Evolutionary conservation across 2,888 invertebrate species (phyloP), one percentile per base, ranked within the genome.

Genomic region (Mimas tiliae): DNA sequence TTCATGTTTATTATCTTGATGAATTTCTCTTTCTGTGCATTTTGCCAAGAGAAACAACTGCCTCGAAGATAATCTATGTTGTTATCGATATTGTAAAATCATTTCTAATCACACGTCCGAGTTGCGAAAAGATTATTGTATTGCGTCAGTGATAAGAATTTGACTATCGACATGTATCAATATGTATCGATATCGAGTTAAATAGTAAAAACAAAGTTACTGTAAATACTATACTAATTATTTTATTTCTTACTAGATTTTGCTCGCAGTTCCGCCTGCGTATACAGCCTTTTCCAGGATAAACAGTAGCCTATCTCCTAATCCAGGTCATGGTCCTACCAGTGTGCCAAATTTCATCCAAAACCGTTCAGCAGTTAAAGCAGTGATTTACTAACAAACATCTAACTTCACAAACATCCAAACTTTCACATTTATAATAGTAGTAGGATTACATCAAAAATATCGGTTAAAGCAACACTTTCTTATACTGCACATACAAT

Each of bases 61-160:
- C 14, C 4, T 19, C 42, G 19, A 19, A 58, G n/a, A 16, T 55
- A 19, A 58, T 42, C 42, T 58, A 42, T 19, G 16, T 19, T 19
- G 58, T 58, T 58, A 58, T 58, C 58, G 19, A 33, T 14, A 33
- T 19, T 19, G 19, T 42, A 38, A 58, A 58, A 58, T 58, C 38
- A 42, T 12, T 58, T 58, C 38, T 19, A 42, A 38, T 58, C 58
- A 38, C 58, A 58, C 58, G 58, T 58, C 7, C 19, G 9, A 38
- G 38, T 58, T 58, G 58, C 58, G 42, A 58, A 58, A 58, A 19
- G 38, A 58, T 58, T 58, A 58, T 11, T 58, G 9, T 42, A 16
- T 42, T 42, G 38, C 58, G 58, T 42, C 58, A 58, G 19, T 58
- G 58, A 58, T 58, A 58, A 42, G 11, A 16, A 12, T 42, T 58